Evolutionary conservation across 2,888 invertebrate genomes (phyloP).

Genomic region (Campoletis raptor): DNA sequence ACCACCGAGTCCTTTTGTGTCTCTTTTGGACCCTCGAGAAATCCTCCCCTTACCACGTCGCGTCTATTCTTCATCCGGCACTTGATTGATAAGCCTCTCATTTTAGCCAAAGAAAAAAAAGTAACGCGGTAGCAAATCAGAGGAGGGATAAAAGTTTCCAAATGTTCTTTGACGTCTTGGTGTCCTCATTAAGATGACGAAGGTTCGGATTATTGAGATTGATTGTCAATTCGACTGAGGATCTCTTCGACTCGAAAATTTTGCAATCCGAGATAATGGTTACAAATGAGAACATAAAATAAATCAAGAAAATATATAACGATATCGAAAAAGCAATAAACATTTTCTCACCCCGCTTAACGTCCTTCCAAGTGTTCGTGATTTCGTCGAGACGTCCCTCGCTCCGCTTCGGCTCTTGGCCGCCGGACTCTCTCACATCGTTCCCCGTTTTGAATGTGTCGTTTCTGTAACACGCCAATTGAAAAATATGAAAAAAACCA

Average conservation of each 20-base stretch:
- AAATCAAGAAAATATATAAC: neutral
- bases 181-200: neutral
- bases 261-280: neutral
- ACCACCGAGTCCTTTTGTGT: slow-evolving; percentile 28
- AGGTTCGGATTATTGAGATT: neutral
- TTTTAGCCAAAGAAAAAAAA: slow-evolving; percentile 11
- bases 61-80: neutral
- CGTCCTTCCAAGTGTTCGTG: slow-evolving; percentile 83
- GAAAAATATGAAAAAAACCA: neutral
- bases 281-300: neutral
- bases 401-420: slow-evolving; percentile 63
- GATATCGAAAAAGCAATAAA: neutral
- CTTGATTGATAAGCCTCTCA: slow-evolving; percentile 48
- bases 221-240: neutral
- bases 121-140: neutral
- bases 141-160: neutral
- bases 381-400: slow-evolving; percentile 79
- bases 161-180: neutral
- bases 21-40: slow-evolving; percentile 13
- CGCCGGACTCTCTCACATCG: slow-evolving; percentile 74
- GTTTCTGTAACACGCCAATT: slow-evolving; percentile 70
- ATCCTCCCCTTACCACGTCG: neutral
- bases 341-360: slow-evolving; percentile 82
- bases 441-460: slow-evolving; percentile 69
- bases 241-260: neutral